Conservation (phyloP, 2,888 invertebrate genomes). For the Cheilosia soror region DNA sequence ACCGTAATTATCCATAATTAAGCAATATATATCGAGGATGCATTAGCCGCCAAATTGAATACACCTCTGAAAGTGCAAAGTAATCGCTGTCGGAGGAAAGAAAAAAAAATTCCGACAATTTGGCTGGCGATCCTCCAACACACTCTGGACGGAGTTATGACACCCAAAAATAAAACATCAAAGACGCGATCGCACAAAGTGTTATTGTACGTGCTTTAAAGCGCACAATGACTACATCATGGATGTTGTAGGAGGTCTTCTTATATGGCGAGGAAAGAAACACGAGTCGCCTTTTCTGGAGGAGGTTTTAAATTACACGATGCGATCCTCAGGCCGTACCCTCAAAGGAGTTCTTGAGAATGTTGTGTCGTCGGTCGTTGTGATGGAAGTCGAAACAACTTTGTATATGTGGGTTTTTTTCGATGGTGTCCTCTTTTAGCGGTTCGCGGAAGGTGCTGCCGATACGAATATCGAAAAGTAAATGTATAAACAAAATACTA, state of each 20-base stretch:
- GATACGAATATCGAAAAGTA: background rate
- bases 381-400: slow-evolving; percentile 20
- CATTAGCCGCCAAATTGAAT: background rate
- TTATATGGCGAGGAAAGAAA: background rate
- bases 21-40: slow-evolving; percentile 12
- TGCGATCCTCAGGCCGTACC: background rate
- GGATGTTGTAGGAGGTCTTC: slow-evolving; percentile 34
- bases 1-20: slow-evolving; percentile 31
- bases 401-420: slow-evolving; percentile 29
- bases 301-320: slow-evolving; percentile 46
- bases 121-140: background rate
- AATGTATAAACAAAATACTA: background rate
- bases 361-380: background rate
- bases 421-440: slow-evolving; percentile 2
- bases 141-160: slow-evolving; percentile 30
- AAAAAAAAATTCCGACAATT: background rate
- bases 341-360: slow-evolving; percentile 18
- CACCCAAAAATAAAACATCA: slow-evolving; percentile 24
- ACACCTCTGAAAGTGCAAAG: slow-evolving; percentile 15
- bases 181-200: slow-evolving; percentile 8
- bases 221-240: slow-evolving; percentile 2
- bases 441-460: slow-evolving; percentile 17
- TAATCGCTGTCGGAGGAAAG: background rate
- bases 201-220: slow-evolving; percentile 20
- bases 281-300: slow-evolving; percentile 12